A percentile compares a stretch with the other conserved stretches of the same genome.
phyloP scores from a whole-genome alignment of 2,113 vertebrate species.

The Macrotis lagotis region DNA sequence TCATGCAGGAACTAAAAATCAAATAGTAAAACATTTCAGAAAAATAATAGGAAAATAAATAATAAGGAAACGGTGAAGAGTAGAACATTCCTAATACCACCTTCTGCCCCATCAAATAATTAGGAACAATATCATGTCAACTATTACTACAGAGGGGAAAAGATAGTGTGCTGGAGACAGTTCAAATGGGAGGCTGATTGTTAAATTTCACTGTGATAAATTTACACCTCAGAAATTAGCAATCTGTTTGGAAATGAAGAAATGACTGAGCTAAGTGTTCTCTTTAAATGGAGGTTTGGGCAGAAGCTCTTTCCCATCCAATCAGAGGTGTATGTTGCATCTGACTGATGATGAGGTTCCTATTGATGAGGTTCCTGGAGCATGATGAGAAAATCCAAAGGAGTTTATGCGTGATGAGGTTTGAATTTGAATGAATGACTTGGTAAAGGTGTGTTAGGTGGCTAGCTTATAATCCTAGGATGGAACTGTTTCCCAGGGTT shows the following conservation, averaged over 20 bases:
- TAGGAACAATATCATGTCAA: not conserved
- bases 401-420: not conserved
- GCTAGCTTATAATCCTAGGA: constrained; percentile 16
- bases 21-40: not conserved
- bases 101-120: not conserved
- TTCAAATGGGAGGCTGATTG: not conserved
- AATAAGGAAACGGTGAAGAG: not conserved
- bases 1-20: not conserved
- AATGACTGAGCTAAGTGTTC: not conserved
- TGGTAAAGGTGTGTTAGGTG: not conserved
- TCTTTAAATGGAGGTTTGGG: not conserved
- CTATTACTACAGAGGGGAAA: not conserved
- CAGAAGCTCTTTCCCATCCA: not conserved
- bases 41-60: not conserved
- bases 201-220: not conserved
- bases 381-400: not conserved
- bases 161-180: not conserved
- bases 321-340: not conserved
- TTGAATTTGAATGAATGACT: not conserved
- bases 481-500: not conserved
- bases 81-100: not conserved
- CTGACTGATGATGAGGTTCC: not conserved
- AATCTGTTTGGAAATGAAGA: not conserved
- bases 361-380: not conserved
- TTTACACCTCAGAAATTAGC: not conserved